These are phyloP conservation scores for Timandra comae DNA, from an alignment of 2,888 invertebrate genomes.

Conservation along the genomic window DNA sequence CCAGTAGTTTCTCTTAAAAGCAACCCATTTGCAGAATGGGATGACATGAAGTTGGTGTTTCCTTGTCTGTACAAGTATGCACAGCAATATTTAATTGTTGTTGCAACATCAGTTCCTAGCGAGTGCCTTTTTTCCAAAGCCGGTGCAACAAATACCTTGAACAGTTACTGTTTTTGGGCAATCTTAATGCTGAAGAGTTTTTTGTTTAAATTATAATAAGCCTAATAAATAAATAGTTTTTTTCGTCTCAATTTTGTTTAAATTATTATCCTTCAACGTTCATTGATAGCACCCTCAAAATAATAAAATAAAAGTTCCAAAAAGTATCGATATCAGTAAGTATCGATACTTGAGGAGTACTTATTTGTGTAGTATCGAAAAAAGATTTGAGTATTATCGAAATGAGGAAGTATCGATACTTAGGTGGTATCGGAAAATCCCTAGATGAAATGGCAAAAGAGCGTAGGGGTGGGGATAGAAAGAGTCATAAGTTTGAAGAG, in stretches of 20 bases:
- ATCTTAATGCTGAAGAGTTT: conserved; percentile 14
- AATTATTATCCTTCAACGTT: conserved; percentile 11
- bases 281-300: conserved; percentile 7
- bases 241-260: conserved; percentile 9
- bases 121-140: conserved; percentile 36
- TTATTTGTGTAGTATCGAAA: conserved; percentile 3
- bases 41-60: conserved; percentile 27
- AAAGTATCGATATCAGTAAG: conserved; percentile 14
- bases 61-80: conserved; percentile 28
- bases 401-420: conserved; percentile 14
- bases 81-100: conserved; percentile 29
- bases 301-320: conserved; percentile 1
- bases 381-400: conserved; percentile 9
- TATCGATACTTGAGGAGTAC: conserved; percentile 9
- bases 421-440: conserved; percentile 11
- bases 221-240: conserved; percentile 12
- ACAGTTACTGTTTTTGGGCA: conserved; percentile 21
- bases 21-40: conserved; percentile 30
- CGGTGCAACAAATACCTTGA: conserved; percentile 27
- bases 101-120: conserved; percentile 34
- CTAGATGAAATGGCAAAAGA: too few relatives aligned
- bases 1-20: conserved; percentile 23
- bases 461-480: too few relatives aligned
- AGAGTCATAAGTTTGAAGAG: too few relatives aligned
- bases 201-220: conserved; percentile 1